Base-by-base conservation (phyloP, 1,140 invertebrate species). In the Akabosia matsudoensis region DNA sequence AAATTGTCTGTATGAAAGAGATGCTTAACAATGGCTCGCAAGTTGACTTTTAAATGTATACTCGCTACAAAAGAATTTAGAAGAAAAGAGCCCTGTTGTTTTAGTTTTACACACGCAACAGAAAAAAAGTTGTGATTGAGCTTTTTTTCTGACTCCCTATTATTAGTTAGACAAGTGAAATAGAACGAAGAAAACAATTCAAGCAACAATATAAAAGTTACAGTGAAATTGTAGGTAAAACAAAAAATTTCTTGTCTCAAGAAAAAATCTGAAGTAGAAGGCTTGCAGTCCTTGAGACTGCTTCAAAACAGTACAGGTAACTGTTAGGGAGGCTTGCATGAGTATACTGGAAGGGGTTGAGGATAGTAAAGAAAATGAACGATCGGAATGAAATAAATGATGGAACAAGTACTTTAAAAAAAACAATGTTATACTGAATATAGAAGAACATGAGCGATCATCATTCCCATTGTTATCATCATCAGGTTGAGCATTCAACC, bases 381-480 rank as follows among this genome's bases (percentile, higher is more conserved):
- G 61, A 67, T 67, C 61, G 61, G 31, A 67, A 67, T 67, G 31
- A 67, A 67, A 67, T 67, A 67, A 67, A 67, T 31, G 61, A 67
- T 67, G 61, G 28, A 67, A 67, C 61, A 22, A 67, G 61, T 67
- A 24, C 61, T 67, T 67, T 67, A 30, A 67, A 67, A n/a, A n/a
- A n/a, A 31, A 31, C 61, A 67, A 30, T 30, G 24, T 30, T 67
- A 67, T 13, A n/a, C 4, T 67, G 61, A 67, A 30, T 3, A 24
- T 61, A 31, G 24, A 31, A 30, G 61, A 30, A n/a, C 30, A 22
- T 67, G 61, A 67, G 61, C 61, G 13, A 67, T 67, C 61, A 56
- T 56, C 54, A 56, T 56, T 22, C 4, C 31, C 30, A 18, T 45
- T 18, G 37, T 45, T 18, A 18, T 45, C 37, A 18, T 56, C 54